Base-by-base conservation (phyloP, 1,140 invertebrate genomes). In the Holcopasites calliopsidis region DNA sequence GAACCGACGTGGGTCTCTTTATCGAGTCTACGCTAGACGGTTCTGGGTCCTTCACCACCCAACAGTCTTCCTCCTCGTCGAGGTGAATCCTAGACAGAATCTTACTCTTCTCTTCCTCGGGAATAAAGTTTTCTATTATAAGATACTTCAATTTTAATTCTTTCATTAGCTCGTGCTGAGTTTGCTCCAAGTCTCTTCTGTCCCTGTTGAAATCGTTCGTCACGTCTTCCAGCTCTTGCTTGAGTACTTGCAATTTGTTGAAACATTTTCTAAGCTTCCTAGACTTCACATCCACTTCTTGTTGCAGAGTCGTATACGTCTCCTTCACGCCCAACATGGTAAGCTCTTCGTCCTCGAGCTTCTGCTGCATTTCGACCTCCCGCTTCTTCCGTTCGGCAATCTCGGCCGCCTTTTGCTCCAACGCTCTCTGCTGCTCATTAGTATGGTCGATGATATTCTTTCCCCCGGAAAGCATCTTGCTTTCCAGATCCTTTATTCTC, bases 371-470 rank as follows among this genome's bases (percentile, higher is more conserved):
- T 73, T 97, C 93, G 68, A 96, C 94, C 89, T 99, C 98, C 57
- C 95, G 96, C 57, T 95, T 93, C 66, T 96, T 95, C 31, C 97
- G 92, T 79, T 95, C 94, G 82, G 98, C 97, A 61, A 99, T 93
- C 88, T 99, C 98, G 10, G 93, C 93, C 3, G 97, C 95, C n/a
- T 97, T 97, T 86, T 97, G 96, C 86, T 98, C 97, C 8, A 99
- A 91, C 8, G 99, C 93, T 75, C 95, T 92, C 83, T 99, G 97
- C 87, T 99, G 98, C 21, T 97, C 94, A 89, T 99, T 98, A 0
- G 98, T 98, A 88, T 99, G 99, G 90, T 99, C 98, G 57, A 99
- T 93, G 10, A 99, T 94, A 92, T 99, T 99, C 91, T 99, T 99
- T 1, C 99, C 99, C 8, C 99, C 99, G 38, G 99, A 97, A 3